Percentiles rank a stretch among this genome's conserved stretches.
Conservation (phyloP, 2,888 invertebrate species). For the Dyspetes luteomarginatus region DNA sequence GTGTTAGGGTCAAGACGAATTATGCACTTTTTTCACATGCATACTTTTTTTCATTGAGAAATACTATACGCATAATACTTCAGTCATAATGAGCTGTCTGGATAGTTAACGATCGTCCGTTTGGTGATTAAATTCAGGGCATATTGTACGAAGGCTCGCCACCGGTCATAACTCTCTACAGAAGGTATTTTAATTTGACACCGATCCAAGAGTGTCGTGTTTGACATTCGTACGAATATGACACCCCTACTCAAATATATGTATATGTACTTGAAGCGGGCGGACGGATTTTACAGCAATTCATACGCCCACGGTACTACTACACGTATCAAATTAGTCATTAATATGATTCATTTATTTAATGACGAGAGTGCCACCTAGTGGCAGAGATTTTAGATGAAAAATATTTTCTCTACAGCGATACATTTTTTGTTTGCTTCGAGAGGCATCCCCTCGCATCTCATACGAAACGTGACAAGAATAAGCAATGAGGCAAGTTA, state of each 20-base stretch:
- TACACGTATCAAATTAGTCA: conserved; percentile 22
- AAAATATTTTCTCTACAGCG: conserved; percentile 34
- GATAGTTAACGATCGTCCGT: conserved; percentile 29
- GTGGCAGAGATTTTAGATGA: conserved; percentile 19
- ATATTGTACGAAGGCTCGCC: background rate
- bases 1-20: too few species aligned
- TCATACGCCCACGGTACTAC: too few species aligned
- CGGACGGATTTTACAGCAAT: background rate
- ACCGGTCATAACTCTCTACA: background rate
- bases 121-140: conserved; percentile 17
- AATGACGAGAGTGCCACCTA: conserved; percentile 15
- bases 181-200: conserved; percentile 40
- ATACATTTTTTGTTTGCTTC: background rate
- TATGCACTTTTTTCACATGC: too few species aligned
- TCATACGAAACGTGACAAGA: conserved; percentile 39
- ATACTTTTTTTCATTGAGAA: background rate
- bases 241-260: conserved; percentile 21
- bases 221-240: conserved; percentile 26
- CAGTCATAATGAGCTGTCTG: conserved; percentile 33
- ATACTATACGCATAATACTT: conserved; percentile 6
- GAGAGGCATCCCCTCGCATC: conserved; percentile 26
- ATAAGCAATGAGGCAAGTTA: conserved; percentile 12
- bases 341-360: conserved; percentile 40
- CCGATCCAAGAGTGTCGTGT: conserved; percentile 10
- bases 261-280: background rate